Evolutionary conservation across 64 coral and sea anemone genomes (phyloP).

Genomic region (Pocillopora verrucosa): DNA sequence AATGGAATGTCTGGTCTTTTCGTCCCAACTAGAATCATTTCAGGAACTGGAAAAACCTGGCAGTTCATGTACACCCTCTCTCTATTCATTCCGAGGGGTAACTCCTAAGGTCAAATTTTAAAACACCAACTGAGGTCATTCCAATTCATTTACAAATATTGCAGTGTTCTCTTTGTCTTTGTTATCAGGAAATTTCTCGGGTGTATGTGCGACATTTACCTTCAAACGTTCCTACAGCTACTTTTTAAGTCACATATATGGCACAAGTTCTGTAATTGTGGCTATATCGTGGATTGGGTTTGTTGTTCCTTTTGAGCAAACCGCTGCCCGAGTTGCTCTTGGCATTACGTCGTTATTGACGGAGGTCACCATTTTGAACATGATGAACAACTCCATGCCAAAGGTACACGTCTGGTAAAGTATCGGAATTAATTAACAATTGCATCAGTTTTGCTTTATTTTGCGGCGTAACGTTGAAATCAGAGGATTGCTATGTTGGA

Average conservation of each 20-base stretch:
- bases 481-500: no score
- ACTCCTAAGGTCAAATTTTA: no score
- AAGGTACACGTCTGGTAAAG: slow-evolving; percentile 18
- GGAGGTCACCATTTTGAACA: slow-evolving; percentile 70
- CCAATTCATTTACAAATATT: no score
- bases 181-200: slow-evolving; percentile 64
- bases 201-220: slow-evolving; percentile 48
- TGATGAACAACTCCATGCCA: slow-evolving; percentile 83
- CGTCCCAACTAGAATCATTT: no score
- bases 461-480: no score
- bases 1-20: no score
- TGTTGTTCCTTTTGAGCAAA: slow-evolving; percentile 68
- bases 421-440: no score
- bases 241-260: slow-evolving; percentile 76
- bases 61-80: no score
- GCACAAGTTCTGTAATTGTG: slow-evolving; percentile 67
- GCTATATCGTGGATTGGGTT: slow-evolving; percentile 84
- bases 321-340: slow-evolving; percentile 66
- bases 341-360: slow-evolving; percentile 78
- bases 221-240: slow-evolving; percentile 68
- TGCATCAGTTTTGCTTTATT: no score
- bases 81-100: no score
- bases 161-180: background rate
- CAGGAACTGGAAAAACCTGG: no score
- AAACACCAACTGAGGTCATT: no score